These are phyloP conservation scores for Castor canadensis DNA, from an alignment of 2,113 vertebrate species.

Conservation along the genomic window DNA sequence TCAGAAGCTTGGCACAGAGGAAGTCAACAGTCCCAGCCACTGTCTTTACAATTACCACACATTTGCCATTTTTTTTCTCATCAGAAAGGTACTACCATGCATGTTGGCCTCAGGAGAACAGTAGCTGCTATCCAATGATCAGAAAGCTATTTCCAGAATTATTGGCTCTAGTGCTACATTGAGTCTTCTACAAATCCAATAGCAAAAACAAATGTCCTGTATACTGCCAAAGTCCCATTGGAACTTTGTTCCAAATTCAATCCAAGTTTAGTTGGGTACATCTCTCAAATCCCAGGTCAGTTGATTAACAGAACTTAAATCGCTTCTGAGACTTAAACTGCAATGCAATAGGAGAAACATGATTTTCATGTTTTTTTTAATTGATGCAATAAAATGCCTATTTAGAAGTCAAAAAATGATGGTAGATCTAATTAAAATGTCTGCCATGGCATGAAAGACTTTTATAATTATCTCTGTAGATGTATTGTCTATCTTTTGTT, in stretches of 20 bases:
- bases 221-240: background rate
- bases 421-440: background rate
- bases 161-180: background rate
- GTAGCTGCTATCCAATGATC: background rate
- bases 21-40: background rate
- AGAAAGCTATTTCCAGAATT: background rate
- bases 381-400: background rate
- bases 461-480: background rate
- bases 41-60: background rate
- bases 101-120: background rate
- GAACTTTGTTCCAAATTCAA: conserved; percentile 22
- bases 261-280: background rate
- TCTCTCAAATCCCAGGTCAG: background rate
- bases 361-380: background rate
- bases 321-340: background rate
- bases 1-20: background rate
- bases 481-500: background rate
- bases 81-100: background rate
- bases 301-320: background rate
- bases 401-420: background rate
- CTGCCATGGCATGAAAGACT: background rate
- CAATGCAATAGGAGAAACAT: background rate
- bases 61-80: background rate
- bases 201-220: conserved; percentile 8
- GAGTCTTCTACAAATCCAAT: background rate